Evolutionary conservation across 2,113 vertebrate genomes (phyloP), one percentile per base, ranked within the genome.

Genomic region (Lucifuga dentata): DNA sequence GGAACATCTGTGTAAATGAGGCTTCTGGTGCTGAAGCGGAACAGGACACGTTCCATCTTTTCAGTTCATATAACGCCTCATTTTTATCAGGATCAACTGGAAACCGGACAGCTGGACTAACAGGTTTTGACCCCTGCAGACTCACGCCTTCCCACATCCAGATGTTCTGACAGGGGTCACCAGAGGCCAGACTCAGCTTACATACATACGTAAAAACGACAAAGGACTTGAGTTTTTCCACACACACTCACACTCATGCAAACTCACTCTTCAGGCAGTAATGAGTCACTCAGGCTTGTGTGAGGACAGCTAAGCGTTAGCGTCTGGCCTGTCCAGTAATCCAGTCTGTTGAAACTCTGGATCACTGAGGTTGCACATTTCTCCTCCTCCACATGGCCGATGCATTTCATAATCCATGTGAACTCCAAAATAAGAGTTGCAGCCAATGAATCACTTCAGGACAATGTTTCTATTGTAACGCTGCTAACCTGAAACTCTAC

Each of bases 281-380:
- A 20, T 91, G 83, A 91, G 68, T 92, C 89, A 91, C 50, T 58
- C 39, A 11, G 63, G 48, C 73, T 41, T 70, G 46, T 57, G 51
- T 49, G 68, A 64, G 21, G 65, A 68, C 52, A 45, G 32, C 70
- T 82, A 20, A 62, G 21, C 43, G 7, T 67, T 17, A 36, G 29
- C 68, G 16, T 19, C 40, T n/a, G 52, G 65, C 16, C 56, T 51
- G 58, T 67, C 56, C 75, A 76, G 21, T 76, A 79, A 87, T 83
- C 76, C 49, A 10, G 10, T 69, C 43, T 85, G 78, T 64, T 69
- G 62, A 73, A 84, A 80, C 67, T 65, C 23, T 55, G 76, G 65
- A 51, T 35, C 44, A 68, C 23, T 52, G 57, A 73, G 23, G 38
- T 17, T 63, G 55, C 64, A 59, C 41, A 19, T 41, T 56, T 26